These are phyloP conservation scores for Erpetoichthys calabaricus DNA, from an alignment of 2,797 vertebrate species.

Conservation along the genomic window DNA sequence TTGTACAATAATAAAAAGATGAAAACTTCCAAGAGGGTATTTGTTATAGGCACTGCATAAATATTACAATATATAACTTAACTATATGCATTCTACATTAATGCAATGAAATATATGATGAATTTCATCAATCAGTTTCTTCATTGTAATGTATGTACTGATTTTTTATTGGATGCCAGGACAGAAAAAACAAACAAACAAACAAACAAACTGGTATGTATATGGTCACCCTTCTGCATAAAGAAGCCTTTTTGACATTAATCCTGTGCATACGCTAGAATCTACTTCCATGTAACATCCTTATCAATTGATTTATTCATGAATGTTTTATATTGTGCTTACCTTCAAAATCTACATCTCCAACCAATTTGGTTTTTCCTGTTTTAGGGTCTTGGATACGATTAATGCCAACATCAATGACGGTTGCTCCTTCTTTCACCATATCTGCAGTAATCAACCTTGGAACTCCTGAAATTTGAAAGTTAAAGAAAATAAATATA, in stretches of 20 bases:
- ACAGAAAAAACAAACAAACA: constrained; percentile 16
- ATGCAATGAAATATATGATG: too few species aligned
- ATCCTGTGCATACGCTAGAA: constrained; percentile 1
- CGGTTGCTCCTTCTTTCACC: constrained; percentile 77
- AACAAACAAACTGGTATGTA: neutral
- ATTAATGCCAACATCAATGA: constrained; percentile 86
- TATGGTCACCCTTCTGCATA: constrained; percentile 14
- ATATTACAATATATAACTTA: too few species aligned
- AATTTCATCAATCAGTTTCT: too few species aligned
- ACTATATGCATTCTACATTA: too few species aligned
- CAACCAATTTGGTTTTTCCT: constrained; percentile 63
- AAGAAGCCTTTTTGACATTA: constrained; percentile 6
- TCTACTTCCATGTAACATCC: neutral
- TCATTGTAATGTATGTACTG: too few species aligned
- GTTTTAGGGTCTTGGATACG: constrained; percentile 60
- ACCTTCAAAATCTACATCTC: constrained; percentile 90
- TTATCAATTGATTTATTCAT: neutral
- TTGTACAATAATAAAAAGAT: too few species aligned
- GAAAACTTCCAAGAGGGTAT: too few species aligned
- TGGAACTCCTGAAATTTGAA: constrained; percentile 60
- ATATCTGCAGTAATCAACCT: constrained; percentile 76
- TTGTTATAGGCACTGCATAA: too few species aligned
- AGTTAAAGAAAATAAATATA: neutral
- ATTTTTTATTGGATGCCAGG: constrained; percentile 19
- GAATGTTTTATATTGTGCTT: constrained; percentile 17